These are phyloP conservation scores for Australoheros facetus DNA, from an alignment of 2,797 vertebrate genomes.

Conservation along the genomic window DNA sequence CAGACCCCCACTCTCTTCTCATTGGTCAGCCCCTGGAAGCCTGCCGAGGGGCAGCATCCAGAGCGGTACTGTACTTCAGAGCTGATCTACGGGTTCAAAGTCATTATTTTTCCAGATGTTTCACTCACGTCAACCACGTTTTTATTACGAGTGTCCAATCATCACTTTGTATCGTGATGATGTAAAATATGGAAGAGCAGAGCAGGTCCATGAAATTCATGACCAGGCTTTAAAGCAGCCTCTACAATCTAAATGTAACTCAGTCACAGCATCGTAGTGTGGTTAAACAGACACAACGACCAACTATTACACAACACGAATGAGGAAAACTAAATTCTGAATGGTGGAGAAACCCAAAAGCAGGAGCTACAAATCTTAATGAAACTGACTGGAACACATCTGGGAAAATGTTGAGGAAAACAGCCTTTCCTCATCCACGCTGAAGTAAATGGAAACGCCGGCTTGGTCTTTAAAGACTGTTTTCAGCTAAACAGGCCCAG, in stretches of 20 bases:
- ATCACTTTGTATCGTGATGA: neutral
- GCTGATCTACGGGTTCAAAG: neutral
- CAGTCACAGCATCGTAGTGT: neutral
- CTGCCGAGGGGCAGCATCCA: neutral
- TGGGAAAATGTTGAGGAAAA: too few relatives aligned
- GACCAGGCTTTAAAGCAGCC: neutral
- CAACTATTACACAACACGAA: fast-evolving
- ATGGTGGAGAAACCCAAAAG: neutral
- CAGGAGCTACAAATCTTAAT: neutral
- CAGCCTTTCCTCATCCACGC: neutral
- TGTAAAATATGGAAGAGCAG: neutral
- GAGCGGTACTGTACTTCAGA: neutral
- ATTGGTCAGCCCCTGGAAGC: too few relatives aligned
- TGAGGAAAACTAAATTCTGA: neutral
- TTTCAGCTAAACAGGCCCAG: neutral
- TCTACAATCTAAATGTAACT: neutral
- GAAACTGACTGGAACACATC: neutral
- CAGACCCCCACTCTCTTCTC: too few relatives aligned
- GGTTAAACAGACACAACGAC: neutral
- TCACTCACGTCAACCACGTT: neutral
- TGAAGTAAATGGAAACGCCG: neutral
- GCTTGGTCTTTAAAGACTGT: neutral
- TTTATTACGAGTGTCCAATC: neutral
- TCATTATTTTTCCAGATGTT: neutral
- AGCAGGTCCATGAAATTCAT: neutral